Percentiles rank a stretch among this genome's conserved stretches.
phyloP scores from a whole-genome alignment of 2,888 invertebrate genomes.

The Sinotaia quadrata region DNA sequence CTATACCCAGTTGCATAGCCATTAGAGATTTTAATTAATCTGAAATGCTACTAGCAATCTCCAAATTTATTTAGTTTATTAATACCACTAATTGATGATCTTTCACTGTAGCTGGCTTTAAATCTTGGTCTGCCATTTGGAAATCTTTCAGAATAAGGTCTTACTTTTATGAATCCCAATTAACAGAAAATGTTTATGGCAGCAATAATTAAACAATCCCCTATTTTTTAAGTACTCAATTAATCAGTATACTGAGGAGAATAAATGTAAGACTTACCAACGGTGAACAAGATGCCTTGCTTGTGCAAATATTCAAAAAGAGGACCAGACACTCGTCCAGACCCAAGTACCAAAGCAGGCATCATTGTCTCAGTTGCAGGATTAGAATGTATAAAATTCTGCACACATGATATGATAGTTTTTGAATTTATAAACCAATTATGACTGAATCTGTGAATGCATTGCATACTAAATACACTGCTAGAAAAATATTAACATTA shows the following conservation, averaged over 20 bases:
- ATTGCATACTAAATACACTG: too few relatives aligned
- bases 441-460: too few relatives aligned
- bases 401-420: too few relatives aligned
- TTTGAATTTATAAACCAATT: too few relatives aligned
- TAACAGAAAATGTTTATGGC: background rate
- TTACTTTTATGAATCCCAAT: background rate
- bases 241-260: background rate
- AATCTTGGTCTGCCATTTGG: background rate
- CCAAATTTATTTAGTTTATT: too few relatives aligned
- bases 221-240: background rate
- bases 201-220: background rate
- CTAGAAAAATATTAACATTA: too few relatives aligned
- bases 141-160: background rate
- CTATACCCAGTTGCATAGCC: background rate
- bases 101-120: too few relatives aligned
- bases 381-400: too few relatives aligned
- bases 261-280: slow-evolving; percentile 13
- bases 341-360: slow-evolving; percentile 28
- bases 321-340: slow-evolving; percentile 26
- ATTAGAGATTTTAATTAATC: background rate
- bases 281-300: slow-evolving; percentile 12
- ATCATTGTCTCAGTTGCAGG: too few relatives aligned
- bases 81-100: too few relatives aligned
- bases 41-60: too few relatives aligned
- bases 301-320: slow-evolving; percentile 21